Evolutionary conservation across 2,113 vertebrate species (phyloP).

Genomic region (Heptranchias perlo): DNA sequence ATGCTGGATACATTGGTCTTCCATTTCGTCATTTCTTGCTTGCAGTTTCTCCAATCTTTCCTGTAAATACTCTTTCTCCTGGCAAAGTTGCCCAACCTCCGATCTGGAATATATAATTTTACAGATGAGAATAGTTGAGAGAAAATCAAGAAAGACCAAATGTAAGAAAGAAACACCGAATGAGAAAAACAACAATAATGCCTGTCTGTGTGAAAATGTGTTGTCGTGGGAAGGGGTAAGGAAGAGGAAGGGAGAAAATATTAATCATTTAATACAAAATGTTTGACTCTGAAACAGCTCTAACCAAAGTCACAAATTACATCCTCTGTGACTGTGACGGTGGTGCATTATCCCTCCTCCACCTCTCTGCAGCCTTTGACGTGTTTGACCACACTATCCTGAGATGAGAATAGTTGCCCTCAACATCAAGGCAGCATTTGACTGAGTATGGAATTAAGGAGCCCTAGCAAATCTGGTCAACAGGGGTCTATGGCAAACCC

Average conservation of each 20-base stretch:
- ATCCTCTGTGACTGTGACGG: neutral
- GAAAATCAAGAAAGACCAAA: neutral
- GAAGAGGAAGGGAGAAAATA: neutral
- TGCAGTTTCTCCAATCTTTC: conserved; percentile 68
- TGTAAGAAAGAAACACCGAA: neutral
- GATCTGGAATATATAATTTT: conserved; percentile 52
- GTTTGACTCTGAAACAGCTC: neutral
- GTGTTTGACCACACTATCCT: neutral
- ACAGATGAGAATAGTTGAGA: neutral
- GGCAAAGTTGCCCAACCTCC: conserved; percentile 69
- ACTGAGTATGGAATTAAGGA: neutral
- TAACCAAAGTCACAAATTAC: neutral
- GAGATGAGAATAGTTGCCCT: neutral
- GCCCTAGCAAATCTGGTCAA: neutral
- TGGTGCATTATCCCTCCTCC: neutral
- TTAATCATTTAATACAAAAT: neutral
- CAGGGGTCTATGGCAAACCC: neutral
- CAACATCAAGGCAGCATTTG: neutral
- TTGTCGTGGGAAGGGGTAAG: neutral
- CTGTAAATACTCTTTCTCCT: conserved; percentile 71
- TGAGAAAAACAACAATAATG: neutral
- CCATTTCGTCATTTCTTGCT: conserved; percentile 73
- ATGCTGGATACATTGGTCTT: conserved; percentile 84
- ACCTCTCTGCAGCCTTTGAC: too few species aligned
- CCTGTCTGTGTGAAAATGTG: neutral